phyloP scores from a whole-genome alignment of 2,797 vertebrate genomes.

The Hylomyscus alleni region DNA sequence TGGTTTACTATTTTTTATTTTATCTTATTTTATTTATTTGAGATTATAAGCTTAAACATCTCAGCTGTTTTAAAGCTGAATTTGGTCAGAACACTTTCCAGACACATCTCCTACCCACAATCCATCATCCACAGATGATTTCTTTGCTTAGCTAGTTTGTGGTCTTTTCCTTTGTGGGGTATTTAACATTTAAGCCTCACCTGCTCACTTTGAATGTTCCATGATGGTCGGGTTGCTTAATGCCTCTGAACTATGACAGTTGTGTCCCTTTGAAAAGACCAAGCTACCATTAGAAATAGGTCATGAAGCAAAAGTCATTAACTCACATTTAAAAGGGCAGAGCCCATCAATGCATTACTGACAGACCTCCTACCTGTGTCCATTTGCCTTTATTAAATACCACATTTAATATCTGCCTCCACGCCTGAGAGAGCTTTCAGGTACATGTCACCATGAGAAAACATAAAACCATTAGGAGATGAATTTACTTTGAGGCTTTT shows the following conservation, averaged over 20 bases:
- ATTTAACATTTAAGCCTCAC: slow-evolving; percentile 78
- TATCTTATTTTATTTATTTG: not conserved
- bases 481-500: slow-evolving; percentile 72
- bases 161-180: slow-evolving; percentile 57
- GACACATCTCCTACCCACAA: not conserved
- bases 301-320: slow-evolving; percentile 85
- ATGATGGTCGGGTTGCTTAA: slow-evolving; percentile 73
- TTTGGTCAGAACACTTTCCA: slow-evolving; percentile 51
- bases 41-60: not conserved
- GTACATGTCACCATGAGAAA: slow-evolving; percentile 63
- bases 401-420: slow-evolving; percentile 78
- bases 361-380: slow-evolving; percentile 81
- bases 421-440: slow-evolving; percentile 59
- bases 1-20: not conserved
- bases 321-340: slow-evolving; percentile 82
- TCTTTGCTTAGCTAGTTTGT: slow-evolving; percentile 56
- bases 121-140: slow-evolving; percentile 10
- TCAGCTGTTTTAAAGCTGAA: slow-evolving; percentile 66
- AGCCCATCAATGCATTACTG: slow-evolving; percentile 81
- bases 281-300: slow-evolving; percentile 83
- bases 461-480: slow-evolving; percentile 76
- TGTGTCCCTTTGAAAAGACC: slow-evolving; percentile 73
- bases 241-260: slow-evolving; percentile 79
- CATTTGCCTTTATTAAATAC: slow-evolving; percentile 86
- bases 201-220: slow-evolving; percentile 75